phyloP scores from a whole-genome alignment of 2,797 vertebrate genomes.

The Sparidentex hasta region DNA sequence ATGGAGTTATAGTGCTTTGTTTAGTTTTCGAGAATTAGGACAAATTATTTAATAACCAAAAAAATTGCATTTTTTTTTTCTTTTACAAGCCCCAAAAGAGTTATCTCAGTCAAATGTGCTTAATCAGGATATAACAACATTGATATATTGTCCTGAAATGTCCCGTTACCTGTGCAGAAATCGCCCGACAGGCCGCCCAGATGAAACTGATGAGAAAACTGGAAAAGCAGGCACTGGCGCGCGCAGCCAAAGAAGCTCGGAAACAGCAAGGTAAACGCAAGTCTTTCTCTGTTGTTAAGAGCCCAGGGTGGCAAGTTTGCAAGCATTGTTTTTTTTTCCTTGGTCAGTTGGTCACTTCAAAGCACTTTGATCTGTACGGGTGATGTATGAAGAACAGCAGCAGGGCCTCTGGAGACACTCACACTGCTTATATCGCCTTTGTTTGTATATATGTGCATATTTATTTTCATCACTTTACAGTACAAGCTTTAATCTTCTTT shows the following conservation, averaged over 20 bases:
- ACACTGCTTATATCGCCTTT: slow-evolving; percentile 41
- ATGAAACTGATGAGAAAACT: slow-evolving; percentile 99
- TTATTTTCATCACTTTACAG: slow-evolving; percentile 60
- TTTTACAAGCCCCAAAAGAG: not conserved
- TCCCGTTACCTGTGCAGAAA: slow-evolving; percentile 86
- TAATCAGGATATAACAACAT: slow-evolving; percentile 15
- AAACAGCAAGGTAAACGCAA: slow-evolving; percentile 93
- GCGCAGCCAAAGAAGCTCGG: slow-evolving; percentile 97
- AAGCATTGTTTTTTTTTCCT: slow-evolving; percentile 26
- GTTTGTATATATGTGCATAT: slow-evolving; percentile 51
- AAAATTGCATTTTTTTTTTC: not conserved
- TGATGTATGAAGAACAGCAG: slow-evolving; percentile 31
- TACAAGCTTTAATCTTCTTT: slow-evolving; percentile 57
- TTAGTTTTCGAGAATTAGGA: no score
- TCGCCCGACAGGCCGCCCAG: slow-evolving; percentile 97
- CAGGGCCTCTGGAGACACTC: slow-evolving; percentile 29
- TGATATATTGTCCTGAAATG: slow-evolving; percentile 23
- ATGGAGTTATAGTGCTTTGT: no score
- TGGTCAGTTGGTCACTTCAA: slow-evolving; percentile 47
- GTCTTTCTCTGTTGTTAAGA: not conserved
- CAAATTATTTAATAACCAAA: no score
- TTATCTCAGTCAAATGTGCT: slow-evolving; percentile 18
- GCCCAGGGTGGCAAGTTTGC: slow-evolving; percentile 27
- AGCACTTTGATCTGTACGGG: slow-evolving; percentile 54
- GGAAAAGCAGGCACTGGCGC: slow-evolving; percentile 96